Evolutionary conservation across 2,888 invertebrate genomes (phyloP), one percentile per base, ranked within the genome.

Genomic region (Agonopterix arenella): DNA sequence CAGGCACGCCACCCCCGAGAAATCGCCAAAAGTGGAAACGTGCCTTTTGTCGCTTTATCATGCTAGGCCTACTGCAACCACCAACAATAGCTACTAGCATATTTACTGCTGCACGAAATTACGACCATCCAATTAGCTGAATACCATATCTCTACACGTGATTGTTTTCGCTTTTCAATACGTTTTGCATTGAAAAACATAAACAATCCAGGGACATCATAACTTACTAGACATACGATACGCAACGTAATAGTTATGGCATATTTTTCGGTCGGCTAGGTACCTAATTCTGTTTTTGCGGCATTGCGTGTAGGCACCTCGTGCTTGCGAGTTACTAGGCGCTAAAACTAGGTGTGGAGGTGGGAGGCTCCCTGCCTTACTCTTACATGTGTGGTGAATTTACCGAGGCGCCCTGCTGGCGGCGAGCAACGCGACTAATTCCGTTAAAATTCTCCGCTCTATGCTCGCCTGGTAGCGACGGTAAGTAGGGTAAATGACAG

Each of bases 351-450:
- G 72, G 75, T 62, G 75, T 70, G 84, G 84, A 75, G 84, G 82
- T 75, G 80, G 81, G 79, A 56, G 80, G 78, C 50, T 63, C 67
- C 58, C 62, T 62, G 62, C 67, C 58, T 62, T 62, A 57, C 64
- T 73, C 72, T 71, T 73, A 70, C 78, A 74, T 78, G 75, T 80
- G 79, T 75, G 65, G 68, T 67, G 83, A 83, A 85, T 84, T 78
- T 84, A 85, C 84, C 79, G 78, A 76, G 88, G 85, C 88, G 88
- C 88, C 88, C 82, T 76, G 79, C 78, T 76, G 86, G 80, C 86
- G 88, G 79, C 66, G 64, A 58, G 59, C 61, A 58, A 74, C 70
- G 73, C 80, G 76, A 84, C 84, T 86, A 88, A 89, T 88, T 88
- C 85, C 83, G 85, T 86, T 88, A 85, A 88, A 89, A 89, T 84